Evolutionary conservation across 2,888 invertebrate species (phyloP).

Genomic region (Osmoderma eremita): DNA sequence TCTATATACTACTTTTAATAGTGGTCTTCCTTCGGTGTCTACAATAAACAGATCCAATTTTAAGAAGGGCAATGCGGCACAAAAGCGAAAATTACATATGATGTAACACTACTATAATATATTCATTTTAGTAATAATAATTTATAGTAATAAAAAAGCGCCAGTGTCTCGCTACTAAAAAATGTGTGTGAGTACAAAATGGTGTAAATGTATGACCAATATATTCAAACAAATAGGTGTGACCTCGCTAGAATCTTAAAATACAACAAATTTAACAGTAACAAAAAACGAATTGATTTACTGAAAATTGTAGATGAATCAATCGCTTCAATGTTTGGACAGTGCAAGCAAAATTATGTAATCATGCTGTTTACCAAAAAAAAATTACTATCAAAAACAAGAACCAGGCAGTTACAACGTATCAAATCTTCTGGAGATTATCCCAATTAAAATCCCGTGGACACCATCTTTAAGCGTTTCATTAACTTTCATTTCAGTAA

Average conservation of each 20-base stretch:
- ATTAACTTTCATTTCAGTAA: background rate
- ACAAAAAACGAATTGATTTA: conserved; percentile 10
- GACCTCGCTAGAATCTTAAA: conserved; percentile 22
- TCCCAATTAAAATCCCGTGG: too few relatives aligned
- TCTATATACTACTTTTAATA: background rate
- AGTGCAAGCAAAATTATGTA: conserved; percentile 38
- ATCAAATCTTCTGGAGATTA: too few relatives aligned
- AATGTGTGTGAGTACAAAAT: conserved; percentile 23
- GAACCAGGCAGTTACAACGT: too few relatives aligned
- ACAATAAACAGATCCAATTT: too few relatives aligned
- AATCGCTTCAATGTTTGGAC: conserved; percentile 15
- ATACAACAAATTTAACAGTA: conserved; percentile 16
- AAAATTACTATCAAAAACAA: conserved; percentile 9
- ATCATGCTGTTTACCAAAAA: conserved; percentile 20
- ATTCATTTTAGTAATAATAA: background rate
- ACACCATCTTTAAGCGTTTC: too few relatives aligned
- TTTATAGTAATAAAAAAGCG: conserved; percentile 12
- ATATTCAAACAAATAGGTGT: conserved; percentile 26
- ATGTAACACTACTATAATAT: too few relatives aligned
- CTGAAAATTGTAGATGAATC: background rate
- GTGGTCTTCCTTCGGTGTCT: too few relatives aligned
- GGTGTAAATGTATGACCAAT: conserved; percentile 1
- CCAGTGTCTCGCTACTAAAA: conserved; percentile 24
- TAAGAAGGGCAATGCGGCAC: too few relatives aligned
- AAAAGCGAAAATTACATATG: too few relatives aligned